Percentiles rank a stretch among this genome's conserved stretches.
phyloP scores from a whole-genome alignment of 2,888 invertebrate species.

The Lithophane socia region DNA sequence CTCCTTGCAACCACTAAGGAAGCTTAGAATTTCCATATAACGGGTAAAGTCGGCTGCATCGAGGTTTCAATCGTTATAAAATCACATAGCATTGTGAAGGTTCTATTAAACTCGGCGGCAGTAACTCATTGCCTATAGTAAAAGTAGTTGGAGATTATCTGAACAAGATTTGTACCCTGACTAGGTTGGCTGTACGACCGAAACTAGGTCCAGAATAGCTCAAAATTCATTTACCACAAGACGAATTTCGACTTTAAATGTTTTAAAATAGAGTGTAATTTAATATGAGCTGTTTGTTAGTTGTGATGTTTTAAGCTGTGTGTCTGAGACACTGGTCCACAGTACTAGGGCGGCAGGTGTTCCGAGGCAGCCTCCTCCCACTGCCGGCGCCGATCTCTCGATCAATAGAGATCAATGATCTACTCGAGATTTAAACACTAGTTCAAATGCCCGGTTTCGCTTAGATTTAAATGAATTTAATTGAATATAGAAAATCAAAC shows the following conservation, averaged over 20 bases:
- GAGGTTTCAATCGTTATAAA: conserved; percentile 73
- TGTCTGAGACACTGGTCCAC: conserved; percentile 80
- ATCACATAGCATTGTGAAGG: conserved; percentile 77
- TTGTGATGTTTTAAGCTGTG: conserved; percentile 68
- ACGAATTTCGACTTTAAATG: conserved; percentile 70
- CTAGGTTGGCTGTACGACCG: conserved; percentile 80
- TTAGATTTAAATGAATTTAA: conserved; percentile 49
- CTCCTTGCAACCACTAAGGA: conserved; percentile 44
- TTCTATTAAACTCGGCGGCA: conserved; percentile 77
- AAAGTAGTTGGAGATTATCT: conserved; percentile 88
- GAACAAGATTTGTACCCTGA: conserved; percentile 86
- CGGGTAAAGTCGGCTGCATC: conserved; percentile 59
- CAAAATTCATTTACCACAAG: conserved; percentile 22
- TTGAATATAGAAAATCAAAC: conserved; percentile 47
- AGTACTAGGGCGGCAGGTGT: conserved; percentile 90
- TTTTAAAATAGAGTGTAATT: conserved; percentile 70
- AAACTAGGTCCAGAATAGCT: conserved; percentile 53
- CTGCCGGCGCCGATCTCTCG: conserved; percentile 84
- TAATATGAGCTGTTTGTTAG: conserved; percentile 60
- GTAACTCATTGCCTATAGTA: conserved; percentile 81
- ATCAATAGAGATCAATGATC: conserved; percentile 87
- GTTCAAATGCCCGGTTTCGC: conserved; percentile 65
- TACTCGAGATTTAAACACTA: conserved; percentile 87
- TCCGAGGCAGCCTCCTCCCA: conserved; percentile 88
- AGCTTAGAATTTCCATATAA: conserved; percentile 60